Percentiles rank a stretch among this genome's conserved stretches.
These are phyloP conservation scores for Stegastes partitus DNA, from an alignment of 2,113 vertebrate species.

Conservation along the genomic window DNA sequence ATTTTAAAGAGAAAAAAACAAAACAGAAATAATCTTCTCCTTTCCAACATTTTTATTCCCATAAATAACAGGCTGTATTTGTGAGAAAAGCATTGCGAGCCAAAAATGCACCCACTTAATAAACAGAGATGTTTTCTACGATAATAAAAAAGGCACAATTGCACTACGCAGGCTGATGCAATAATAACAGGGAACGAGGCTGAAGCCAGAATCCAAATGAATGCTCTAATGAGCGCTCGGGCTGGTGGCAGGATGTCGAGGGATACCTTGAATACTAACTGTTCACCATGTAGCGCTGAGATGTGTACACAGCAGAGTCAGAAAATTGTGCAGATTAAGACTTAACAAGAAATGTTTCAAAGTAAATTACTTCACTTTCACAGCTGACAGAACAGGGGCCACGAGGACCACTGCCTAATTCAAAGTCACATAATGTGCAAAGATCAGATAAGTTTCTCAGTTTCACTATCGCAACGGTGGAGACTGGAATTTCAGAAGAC, in stretches of 20 bases:
- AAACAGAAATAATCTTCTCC: too few relatives aligned
- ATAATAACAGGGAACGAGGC: slow-evolving; percentile 30
- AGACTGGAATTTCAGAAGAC: not conserved
- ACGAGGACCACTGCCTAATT: not conserved
- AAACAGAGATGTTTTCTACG: slow-evolving; percentile 37
- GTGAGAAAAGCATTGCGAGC: slow-evolving; percentile 11
- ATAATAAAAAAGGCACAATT: slow-evolving; percentile 28
- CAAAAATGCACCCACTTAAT: slow-evolving; percentile 20
- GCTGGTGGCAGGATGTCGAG: slow-evolving; percentile 17
- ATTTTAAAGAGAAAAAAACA: too few relatives aligned
- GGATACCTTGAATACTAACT: slow-evolving; percentile 46
- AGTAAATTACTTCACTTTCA: slow-evolving; percentile 37
- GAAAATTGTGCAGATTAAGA: slow-evolving; percentile 15
- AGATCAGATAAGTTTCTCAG: slow-evolving; percentile 13
- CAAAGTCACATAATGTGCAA: not conserved
- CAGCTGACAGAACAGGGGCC: not conserved
- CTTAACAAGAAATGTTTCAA: slow-evolving; percentile 10
- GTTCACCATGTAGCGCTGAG: not conserved
- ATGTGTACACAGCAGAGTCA: not conserved
- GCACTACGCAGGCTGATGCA: not conserved
- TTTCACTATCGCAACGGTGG: not conserved
- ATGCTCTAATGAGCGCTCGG: slow-evolving; percentile 51
- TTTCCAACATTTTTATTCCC: slow-evolving; percentile 5
- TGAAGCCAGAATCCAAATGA: slow-evolving; percentile 39
- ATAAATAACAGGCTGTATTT: not conserved